Percentiles rank a stretch among this genome's conserved stretches.
phyloP scores from a whole-genome alignment of 2,888 invertebrate species.

The Caenorhabditis sinica region DNA sequence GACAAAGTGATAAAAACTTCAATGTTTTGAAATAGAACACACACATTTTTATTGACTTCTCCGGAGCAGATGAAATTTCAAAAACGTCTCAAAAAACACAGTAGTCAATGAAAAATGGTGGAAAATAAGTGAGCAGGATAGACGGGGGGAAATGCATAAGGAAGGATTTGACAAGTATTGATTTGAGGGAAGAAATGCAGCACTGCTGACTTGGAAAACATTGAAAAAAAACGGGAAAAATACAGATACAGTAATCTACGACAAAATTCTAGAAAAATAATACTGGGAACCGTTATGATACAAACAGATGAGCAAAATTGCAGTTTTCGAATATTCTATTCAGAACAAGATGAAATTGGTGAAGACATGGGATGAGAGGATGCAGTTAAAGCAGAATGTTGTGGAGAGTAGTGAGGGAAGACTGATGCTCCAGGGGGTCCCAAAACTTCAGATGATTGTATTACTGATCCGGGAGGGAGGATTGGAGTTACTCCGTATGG shows the following conservation, averaged over 20 bases:
- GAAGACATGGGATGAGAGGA: conserved; percentile 44
- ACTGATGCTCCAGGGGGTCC: conserved; percentile 53
- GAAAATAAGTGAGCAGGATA: conserved; percentile 52
- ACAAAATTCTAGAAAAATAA: conserved; percentile 31
- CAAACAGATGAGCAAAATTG: conserved; percentile 48
- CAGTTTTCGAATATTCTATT: conserved; percentile 12
- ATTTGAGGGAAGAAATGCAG: conserved; percentile 31
- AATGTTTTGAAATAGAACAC: conserved; percentile 26
- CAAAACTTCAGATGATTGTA: conserved; percentile 18
- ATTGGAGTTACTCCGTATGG: conserved; percentile 37
- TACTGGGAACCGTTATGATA: conserved; percentile 41
- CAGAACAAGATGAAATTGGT: conserved; percentile 36
- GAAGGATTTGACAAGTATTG: conserved; percentile 43
- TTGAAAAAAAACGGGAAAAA: neutral
- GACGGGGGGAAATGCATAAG: conserved; percentile 38
- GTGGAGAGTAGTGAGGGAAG: conserved; percentile 55
- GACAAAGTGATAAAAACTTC: neutral
- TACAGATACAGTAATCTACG: conserved; percentile 29
- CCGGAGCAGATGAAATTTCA: conserved; percentile 11
- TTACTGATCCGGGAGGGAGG: conserved; percentile 21
- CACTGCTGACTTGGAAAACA: conserved; percentile 3
- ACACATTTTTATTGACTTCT: conserved; percentile 33
- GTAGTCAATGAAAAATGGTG: conserved; percentile 5
- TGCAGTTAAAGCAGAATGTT: conserved; percentile 40
- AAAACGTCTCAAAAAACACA: conserved; percentile 1